Evolutionary conservation across 2,797 vertebrate genomes (phyloP).

Genomic region (Eidolon dupreanum): DNA sequence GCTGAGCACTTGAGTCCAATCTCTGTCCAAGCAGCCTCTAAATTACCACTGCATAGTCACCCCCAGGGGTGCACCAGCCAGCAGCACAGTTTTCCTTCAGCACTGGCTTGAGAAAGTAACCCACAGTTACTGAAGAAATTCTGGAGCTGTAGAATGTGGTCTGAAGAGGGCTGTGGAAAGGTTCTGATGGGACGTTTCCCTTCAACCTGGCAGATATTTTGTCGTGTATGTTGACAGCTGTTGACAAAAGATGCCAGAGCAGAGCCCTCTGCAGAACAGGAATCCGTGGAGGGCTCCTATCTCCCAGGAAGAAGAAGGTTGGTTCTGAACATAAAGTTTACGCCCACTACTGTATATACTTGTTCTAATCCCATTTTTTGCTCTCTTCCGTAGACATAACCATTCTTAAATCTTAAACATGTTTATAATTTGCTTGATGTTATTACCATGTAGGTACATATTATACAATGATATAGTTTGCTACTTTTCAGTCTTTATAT

Average conservation of each 20-base stretch:
- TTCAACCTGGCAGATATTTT: background rate
- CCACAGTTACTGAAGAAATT: background rate
- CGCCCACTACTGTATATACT: background rate
- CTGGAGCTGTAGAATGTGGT: background rate
- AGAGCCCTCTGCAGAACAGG: too few species aligned
- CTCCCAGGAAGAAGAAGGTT: background rate
- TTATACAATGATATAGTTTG: background rate
- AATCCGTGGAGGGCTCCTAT: background rate
- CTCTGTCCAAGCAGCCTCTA: background rate
- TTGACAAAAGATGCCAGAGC: background rate
- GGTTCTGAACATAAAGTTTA: background rate
- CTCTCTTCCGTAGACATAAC: background rate
- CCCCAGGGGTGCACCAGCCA: background rate
- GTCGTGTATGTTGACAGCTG: background rate
- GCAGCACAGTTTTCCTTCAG: background rate
- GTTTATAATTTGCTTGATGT: background rate
- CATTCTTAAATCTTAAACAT: background rate
- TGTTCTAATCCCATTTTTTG: background rate
- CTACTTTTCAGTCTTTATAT: background rate
- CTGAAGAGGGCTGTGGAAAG: background rate
- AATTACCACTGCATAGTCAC: background rate
- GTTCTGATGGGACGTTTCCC: background rate
- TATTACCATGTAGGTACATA: background rate
- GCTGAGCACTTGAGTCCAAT: background rate
- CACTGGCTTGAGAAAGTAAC: background rate